Evolutionary conservation across 2,888 invertebrate genomes (phyloP).

Genomic region (Vandiemenella viatica): DNA sequence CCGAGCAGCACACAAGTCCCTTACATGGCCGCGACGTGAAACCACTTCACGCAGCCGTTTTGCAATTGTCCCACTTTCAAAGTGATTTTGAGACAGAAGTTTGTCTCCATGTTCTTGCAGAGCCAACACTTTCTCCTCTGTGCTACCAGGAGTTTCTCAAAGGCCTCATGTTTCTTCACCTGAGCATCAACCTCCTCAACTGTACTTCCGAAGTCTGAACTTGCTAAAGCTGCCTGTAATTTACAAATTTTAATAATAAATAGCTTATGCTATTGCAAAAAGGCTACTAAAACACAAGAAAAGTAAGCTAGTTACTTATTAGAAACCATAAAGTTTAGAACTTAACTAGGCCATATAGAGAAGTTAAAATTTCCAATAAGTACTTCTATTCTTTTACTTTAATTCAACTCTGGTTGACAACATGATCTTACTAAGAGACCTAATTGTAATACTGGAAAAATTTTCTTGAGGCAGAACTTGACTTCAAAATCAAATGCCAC

Average conservation of each 20-base stretch:
- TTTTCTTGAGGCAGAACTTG: no score
- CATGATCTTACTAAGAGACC: no score
- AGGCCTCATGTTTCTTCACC: slow-evolving; percentile 86
- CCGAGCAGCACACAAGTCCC: slow-evolving; percentile 49
- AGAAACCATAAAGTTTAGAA: neutral
- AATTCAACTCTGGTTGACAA: no score
- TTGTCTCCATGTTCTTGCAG: slow-evolving; percentile 75
- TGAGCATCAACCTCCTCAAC: slow-evolving; percentile 76
- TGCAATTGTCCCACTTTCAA: slow-evolving; percentile 68
- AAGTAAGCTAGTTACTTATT: neutral
- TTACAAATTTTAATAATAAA: neutral
- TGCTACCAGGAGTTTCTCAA: slow-evolving; percentile 76
- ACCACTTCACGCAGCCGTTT: slow-evolving; percentile 60
- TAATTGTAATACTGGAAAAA: no score
- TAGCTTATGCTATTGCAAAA: neutral
- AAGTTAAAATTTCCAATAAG: no score
- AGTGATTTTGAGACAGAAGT: slow-evolving; percentile 78
- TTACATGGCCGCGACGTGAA: slow-evolving; percentile 46
- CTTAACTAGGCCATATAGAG: neutral
- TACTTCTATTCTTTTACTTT: no score
- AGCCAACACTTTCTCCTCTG: slow-evolving; percentile 76
- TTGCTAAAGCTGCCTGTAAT: slow-evolving; percentile 22
- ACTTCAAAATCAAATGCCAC: no score
- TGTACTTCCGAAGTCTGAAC: slow-evolving; percentile 24
- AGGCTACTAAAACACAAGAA: neutral